phyloP scores from a whole-genome alignment of 2,113 vertebrate species.

The Xiphophorus hellerii region DNA sequence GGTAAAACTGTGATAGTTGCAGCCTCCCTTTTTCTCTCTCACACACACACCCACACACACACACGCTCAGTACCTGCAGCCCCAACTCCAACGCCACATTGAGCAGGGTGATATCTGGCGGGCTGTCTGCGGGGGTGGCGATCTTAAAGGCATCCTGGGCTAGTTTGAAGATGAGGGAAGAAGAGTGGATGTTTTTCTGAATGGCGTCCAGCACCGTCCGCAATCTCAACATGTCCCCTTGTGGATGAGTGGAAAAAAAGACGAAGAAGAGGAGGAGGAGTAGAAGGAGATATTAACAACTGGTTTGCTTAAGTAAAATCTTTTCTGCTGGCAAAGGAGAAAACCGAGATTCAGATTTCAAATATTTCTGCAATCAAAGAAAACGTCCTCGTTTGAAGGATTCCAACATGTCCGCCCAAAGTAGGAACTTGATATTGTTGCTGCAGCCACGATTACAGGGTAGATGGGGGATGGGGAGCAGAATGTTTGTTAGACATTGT shows the following conservation, averaged over 20 bases:
- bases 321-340: background rate
- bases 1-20: slow-evolving; percentile 32
- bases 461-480: background rate
- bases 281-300: background rate
- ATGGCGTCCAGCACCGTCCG: slow-evolving; percentile 96
- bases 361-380: background rate
- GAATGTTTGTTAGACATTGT: background rate
- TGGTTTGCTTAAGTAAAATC: background rate
- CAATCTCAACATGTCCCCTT: slow-evolving; percentile 94
- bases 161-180: slow-evolving; percentile 97
- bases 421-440: background rate
- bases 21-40: background rate
- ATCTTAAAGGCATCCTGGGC: slow-evolving; percentile 99
- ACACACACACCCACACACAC: slow-evolving; percentile 6
- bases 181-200: slow-evolving; percentile 99
- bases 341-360: background rate
- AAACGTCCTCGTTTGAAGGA: background rate
- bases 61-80: slow-evolving; percentile 85
- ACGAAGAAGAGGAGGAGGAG: background rate
- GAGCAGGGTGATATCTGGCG: slow-evolving; percentile 92
- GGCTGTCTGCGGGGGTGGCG: slow-evolving; percentile 92
- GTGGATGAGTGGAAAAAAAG: slow-evolving; percentile 4
- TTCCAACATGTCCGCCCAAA: background rate
- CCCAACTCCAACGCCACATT: slow-evolving; percentile 96
- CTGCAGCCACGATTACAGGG: background rate